These are phyloP conservation scores for Montipora capricornis DNA, from an alignment of 64 coral and sea anemone genomes.

Conservation along the genomic window DNA sequence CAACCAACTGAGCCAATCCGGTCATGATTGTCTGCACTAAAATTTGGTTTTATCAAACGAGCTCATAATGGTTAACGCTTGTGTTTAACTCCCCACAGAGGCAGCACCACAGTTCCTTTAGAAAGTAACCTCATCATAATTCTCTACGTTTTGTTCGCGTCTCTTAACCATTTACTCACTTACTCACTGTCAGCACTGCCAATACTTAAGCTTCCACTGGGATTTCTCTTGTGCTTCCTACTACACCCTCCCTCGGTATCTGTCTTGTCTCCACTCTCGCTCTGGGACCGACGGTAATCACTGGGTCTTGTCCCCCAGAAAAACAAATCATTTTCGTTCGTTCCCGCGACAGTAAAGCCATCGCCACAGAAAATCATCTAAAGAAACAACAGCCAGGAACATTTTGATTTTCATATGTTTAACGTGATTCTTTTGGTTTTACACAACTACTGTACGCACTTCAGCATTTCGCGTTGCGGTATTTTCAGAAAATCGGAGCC, in stretches of 20 bases:
- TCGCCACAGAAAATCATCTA: constrained; percentile 97
- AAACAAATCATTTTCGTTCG: constrained; percentile 91
- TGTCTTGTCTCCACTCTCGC: constrained; percentile 76
- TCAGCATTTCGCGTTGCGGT: too few relatives aligned
- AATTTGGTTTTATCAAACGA: too few relatives aligned
- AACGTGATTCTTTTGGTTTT: too few relatives aligned
- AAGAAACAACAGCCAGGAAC: not conserved
- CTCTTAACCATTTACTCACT: not conserved
- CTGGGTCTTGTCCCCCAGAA: constrained; percentile 86
- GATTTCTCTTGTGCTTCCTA: constrained; percentile 80
- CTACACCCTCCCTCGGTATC: constrained; percentile 60
- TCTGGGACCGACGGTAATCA: constrained; percentile 7
- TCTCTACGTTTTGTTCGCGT: too few relatives aligned
- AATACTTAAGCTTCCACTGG: constrained; percentile 88
- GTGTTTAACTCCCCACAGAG: too few relatives aligned
- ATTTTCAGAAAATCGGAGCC: too few relatives aligned
- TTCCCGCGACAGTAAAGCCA: constrained; percentile 89
- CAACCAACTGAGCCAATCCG: too few relatives aligned
- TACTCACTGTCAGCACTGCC: constrained; percentile 75
- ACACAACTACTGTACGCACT: too few relatives aligned
- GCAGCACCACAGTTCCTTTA: too few relatives aligned
- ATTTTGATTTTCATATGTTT: not conserved
- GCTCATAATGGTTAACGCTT: too few relatives aligned
- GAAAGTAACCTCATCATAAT: too few relatives aligned
- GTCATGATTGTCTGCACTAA: too few relatives aligned